phyloP scores from a whole-genome alignment of 2,888 invertebrate genomes.

The Microctonus aethiopoides region DNA sequence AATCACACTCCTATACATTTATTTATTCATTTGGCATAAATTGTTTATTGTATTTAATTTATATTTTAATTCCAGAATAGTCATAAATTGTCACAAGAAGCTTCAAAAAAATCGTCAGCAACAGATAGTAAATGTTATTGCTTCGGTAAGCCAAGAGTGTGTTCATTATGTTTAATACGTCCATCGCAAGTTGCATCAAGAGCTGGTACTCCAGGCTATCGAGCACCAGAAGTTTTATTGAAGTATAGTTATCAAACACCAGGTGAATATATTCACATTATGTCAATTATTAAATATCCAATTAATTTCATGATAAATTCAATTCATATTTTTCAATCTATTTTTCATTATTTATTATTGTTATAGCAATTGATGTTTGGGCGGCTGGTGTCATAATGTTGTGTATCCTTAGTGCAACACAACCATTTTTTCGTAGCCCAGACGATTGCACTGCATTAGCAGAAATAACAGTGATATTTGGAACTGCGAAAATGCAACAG shows the following conservation, averaged over 20 bases:
- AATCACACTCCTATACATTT: constrained; percentile 10
- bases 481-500: constrained; percentile 75
- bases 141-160: constrained; percentile 75
- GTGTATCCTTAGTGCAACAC: constrained; percentile 80
- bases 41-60: neutral
- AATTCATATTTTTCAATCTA: neutral
- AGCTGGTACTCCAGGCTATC: constrained; percentile 90
- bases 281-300: no score
- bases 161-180: constrained; percentile 75
- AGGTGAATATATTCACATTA: constrained; percentile 68
- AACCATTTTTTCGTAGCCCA: constrained; percentile 86
- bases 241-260: constrained; percentile 84
- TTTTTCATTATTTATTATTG: no score
- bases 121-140: constrained; percentile 72
- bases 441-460: constrained; percentile 84
- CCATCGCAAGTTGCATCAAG: constrained; percentile 79
- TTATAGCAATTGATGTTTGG: constrained; percentile 87
- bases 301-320: neutral
- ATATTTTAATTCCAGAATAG: neutral
- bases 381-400: constrained; percentile 87
- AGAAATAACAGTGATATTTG: constrained; percentile 84
- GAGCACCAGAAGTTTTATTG: constrained; percentile 87
- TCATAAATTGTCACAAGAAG: neutral
- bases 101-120: constrained; percentile 41
- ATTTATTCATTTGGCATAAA: neutral